Conservation (phyloP, 2,797 vertebrate genomes). For the Acipenser ruthenus region DNA sequence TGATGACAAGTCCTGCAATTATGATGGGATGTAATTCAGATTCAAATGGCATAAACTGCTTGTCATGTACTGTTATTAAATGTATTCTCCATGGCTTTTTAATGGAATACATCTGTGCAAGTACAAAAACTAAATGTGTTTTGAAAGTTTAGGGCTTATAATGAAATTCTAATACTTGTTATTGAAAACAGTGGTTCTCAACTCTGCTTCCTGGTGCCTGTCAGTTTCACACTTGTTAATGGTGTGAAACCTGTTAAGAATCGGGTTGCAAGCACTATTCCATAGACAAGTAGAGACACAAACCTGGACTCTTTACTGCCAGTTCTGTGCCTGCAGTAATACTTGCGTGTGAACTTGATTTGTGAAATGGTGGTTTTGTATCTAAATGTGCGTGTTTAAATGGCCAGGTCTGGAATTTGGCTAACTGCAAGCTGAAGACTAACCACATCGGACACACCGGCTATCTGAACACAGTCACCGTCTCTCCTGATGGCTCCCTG, state of each 20-base stretch:
- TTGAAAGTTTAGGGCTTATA: no score
- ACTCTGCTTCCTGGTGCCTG: neutral
- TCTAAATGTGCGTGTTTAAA: neutral
- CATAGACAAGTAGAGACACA: no score
- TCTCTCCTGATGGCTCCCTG: conserved; percentile 92
- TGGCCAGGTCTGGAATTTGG: conserved; percentile 84
- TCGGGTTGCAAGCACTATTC: neutral
- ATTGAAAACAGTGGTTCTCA: neutral
- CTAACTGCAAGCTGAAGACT: conserved; percentile 97
- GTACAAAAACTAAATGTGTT: no score
- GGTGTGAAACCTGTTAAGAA: neutral
- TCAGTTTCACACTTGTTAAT: neutral
- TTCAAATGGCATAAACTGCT: no score
- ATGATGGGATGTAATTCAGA: conserved; percentile 28
- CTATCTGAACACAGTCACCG: conserved; percentile 91
- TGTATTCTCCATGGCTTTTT: no score
- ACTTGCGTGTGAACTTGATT: no score
- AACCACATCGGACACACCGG: conserved; percentile 95
- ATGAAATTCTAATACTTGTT: no score
- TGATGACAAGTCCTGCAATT: conserved; percentile 35
- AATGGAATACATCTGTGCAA: no score
- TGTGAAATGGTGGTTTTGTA: no score
- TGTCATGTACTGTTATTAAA: no score
- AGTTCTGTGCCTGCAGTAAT: no score
- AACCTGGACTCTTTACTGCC: no score